phyloP scores from a whole-genome alignment of 2,888 invertebrate genomes.

The Hylaea fasciaria region DNA sequence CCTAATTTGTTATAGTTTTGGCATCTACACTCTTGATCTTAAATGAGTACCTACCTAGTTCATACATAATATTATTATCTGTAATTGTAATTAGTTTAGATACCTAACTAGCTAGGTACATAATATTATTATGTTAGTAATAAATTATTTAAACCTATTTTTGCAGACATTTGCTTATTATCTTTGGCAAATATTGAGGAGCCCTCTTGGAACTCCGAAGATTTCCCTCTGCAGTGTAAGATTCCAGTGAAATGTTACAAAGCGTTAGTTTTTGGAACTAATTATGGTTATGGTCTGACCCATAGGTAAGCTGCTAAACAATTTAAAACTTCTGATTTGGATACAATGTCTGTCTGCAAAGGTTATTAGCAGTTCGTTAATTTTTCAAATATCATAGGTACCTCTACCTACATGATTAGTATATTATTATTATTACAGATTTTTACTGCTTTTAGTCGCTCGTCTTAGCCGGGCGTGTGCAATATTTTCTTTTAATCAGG shows the following conservation, averaged over 20 bases:
- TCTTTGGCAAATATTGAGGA: conserved; percentile 7
- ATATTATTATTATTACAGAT: conserved; percentile 6
- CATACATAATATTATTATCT: too few relatives aligned
- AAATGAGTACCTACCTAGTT: too few relatives aligned
- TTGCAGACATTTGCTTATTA: conserved; percentile 14
- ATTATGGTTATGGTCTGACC: conserved; percentile 57
- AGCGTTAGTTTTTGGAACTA: conserved; percentile 49
- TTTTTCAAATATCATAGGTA: too few relatives aligned
- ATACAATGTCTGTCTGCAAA: too few relatives aligned
- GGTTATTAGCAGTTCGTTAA: too few relatives aligned
- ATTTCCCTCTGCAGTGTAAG: conserved; percentile 36
- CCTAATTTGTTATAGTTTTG: too few relatives aligned
- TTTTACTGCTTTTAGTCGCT: conserved; percentile 37
- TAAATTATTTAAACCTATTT: neutral
- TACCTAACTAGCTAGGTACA: too few relatives aligned
- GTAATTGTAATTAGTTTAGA: too few relatives aligned
- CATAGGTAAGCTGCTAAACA: conserved; percentile 52
- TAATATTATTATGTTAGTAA: too few relatives aligned
- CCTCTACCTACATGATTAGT: neutral
- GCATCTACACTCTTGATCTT: too few relatives aligned
- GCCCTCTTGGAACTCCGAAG: neutral
- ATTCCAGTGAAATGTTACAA: conserved; percentile 42
- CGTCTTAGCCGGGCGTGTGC: conserved; percentile 48
- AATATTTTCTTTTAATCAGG: conserved; percentile 47
- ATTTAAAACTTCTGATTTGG: neutral